Evolutionary conservation across 2,888 invertebrate species (phyloP), one percentile per base, ranked within the genome.

Genomic region (Phasia obesa): DNA sequence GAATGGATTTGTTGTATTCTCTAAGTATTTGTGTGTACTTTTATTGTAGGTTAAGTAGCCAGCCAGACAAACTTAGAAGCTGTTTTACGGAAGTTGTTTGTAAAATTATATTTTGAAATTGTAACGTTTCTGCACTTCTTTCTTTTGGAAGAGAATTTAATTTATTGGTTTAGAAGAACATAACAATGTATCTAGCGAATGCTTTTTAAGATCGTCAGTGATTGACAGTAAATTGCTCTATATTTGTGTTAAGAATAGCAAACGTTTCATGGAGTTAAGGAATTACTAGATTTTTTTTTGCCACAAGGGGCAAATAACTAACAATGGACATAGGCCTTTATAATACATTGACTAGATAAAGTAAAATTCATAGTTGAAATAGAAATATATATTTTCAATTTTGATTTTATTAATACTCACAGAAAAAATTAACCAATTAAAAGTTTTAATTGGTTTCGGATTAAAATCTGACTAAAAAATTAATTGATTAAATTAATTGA

Each of bases 21-120:
- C 15, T 21, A 6, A 51, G 38, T 31, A 47, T 81, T 57, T 76
- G 57, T 59, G 57, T 59, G 44, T 55, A 53, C 44, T 69, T 55
- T 35, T 35, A 53, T 70, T 79, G 53, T 79, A 64, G 83, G 74
- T 76, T 83, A 79, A 83, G 75, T 65, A 75, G 79, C 57, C 64
- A 83, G 75, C 53, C 70, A 79, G 71, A 83, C 65, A 79, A 73
- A 59, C 69, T 70, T 42, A 75, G 65, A 74, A 83, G 65, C 9
- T 67, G 47, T 83, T 79, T 75, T 67, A 59, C 23, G 79, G 78
- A 75, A 83, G 79, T 78, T 71, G 60, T 67, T 78, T 59, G 17
- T 19, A 27, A 65, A 59, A 78, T 51, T 65, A 42, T 73, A 23
- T 65, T 71, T 67, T 49, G 15, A 65, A 51, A 75, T 53, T 71